A percentile compares a stretch with the other conserved stretches of the same genome.
These are phyloP conservation scores for Montipora efflorescens DNA, from an alignment of 64 coral and sea anemone species.

Conservation along the genomic window DNA sequence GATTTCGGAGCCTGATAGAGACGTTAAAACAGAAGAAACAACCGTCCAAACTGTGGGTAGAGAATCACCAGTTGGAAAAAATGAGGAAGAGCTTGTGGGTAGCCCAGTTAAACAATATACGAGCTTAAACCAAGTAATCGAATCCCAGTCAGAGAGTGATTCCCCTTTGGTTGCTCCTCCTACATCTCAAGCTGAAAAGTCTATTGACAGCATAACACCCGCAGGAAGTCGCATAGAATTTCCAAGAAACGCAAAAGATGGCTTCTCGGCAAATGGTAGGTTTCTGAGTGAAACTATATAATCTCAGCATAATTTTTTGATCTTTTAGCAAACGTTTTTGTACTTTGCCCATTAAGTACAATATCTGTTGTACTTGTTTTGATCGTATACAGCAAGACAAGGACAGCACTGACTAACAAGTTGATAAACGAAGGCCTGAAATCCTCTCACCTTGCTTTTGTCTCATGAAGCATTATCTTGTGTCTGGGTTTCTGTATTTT, in stretches of 20 bases:
- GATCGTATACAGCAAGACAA: background rate
- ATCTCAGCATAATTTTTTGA: background rate
- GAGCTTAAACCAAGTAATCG: slow-evolving; percentile 4
- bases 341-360: background rate
- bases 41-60: slow-evolving; percentile 77
- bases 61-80: slow-evolving; percentile 42
- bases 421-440: no score
- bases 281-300: background rate
- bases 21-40: slow-evolving; percentile 52
- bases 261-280: slow-evolving; percentile 25
- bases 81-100: background rate
- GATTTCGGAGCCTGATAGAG: slow-evolving; percentile 50
- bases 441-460: no score
- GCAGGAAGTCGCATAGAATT: slow-evolving; percentile 49
- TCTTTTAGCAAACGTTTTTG: background rate
- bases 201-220: background rate
- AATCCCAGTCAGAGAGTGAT: slow-evolving; percentile 62
- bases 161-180: slow-evolving; percentile 74
- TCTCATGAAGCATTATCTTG: no score
- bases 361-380: background rate
- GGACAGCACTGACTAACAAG: no score
- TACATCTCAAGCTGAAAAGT: slow-evolving; percentile 76
- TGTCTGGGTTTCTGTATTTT: no score
- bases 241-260: slow-evolving; percentile 50
- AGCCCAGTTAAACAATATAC: background rate